Conservation (phyloP, 2,797 vertebrate genomes). For the Glyptemys insculpta region DNA sequence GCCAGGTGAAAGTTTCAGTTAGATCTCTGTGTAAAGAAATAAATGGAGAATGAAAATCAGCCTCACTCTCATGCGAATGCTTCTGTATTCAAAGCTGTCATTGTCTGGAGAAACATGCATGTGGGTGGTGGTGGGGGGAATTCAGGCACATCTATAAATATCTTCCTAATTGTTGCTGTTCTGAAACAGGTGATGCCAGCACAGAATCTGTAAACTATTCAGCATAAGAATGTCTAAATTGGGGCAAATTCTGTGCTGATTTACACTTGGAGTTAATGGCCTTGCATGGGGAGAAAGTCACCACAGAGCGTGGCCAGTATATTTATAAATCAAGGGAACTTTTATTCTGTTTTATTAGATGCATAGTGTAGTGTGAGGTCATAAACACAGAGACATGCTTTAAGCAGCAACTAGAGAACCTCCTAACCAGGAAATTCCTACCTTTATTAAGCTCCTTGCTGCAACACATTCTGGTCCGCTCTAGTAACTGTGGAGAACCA, state of each 20-base stretch:
- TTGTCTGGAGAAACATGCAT: slow-evolving; percentile 8
- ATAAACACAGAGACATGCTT: neutral
- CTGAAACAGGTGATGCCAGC: slow-evolving; percentile 18
- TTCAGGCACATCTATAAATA: slow-evolving; percentile 40
- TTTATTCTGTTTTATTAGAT: slow-evolving; percentile 21
- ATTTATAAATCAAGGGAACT: slow-evolving; percentile 27
- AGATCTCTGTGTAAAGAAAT: neutral
- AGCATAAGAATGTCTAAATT: neutral
- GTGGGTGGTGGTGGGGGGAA: neutral
- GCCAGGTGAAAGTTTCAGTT: slow-evolving; percentile 18
- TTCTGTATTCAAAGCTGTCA: slow-evolving; percentile 39
- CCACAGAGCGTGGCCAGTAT: neutral
- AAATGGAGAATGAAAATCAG: neutral
- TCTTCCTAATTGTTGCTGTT: neutral
- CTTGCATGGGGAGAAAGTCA: slow-evolving; percentile 40
- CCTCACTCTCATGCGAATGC: neutral
- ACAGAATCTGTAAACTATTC: neutral
- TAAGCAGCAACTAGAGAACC: neutral
- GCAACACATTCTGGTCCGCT: neutral
- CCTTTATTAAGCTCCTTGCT: neutral
- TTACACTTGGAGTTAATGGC: neutral
- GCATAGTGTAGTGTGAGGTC: neutral
- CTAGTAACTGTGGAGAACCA: neutral
- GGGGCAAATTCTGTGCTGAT: neutral
- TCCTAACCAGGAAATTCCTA: neutral